A percentile compares a stretch with the other conserved stretches of the same genome.
Evolutionary conservation across 2,888 invertebrate species (phyloP).

Genomic region (Drosophila neotestacea): DNA sequence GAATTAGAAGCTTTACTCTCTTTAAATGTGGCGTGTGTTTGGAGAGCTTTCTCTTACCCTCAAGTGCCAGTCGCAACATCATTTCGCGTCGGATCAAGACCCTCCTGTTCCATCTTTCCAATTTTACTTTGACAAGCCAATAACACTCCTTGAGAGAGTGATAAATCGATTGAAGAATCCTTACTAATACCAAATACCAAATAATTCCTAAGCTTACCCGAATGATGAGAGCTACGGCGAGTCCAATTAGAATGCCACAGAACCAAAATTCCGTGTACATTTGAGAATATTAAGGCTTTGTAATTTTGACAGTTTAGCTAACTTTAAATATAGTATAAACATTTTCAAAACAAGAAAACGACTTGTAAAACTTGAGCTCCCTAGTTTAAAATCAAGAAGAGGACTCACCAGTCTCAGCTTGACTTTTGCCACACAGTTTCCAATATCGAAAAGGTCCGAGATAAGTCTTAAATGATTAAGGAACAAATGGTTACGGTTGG

Average conservation of each 20-base stretch:
- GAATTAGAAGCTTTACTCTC: conserved; percentile 15
- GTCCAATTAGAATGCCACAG: conserved; percentile 58
- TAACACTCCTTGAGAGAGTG: conserved; percentile 61
- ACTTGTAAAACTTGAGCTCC: conserved; percentile 25
- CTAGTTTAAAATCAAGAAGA: conserved; percentile 3
- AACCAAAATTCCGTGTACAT: conserved; percentile 69
- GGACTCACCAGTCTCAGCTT: conserved; percentile 53
- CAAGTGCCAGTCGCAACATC: conserved; percentile 64
- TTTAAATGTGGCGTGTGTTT: not conserved
- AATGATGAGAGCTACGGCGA: conserved; percentile 50
- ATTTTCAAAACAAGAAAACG: conserved; percentile 9
- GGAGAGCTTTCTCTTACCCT: conserved; percentile 59
- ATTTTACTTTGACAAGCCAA: conserved; percentile 58
- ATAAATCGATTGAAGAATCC: not conserved
- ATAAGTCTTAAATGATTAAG: conserved; percentile 45
- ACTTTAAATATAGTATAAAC: not conserved
- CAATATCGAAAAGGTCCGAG: conserved; percentile 60
- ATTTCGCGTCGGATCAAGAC: conserved; percentile 63
- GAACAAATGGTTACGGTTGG: not conserved
- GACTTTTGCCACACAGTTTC: conserved; percentile 24
- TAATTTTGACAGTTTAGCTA: conserved; percentile 38
- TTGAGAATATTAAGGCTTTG: conserved; percentile 15
- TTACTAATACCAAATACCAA: not conserved
- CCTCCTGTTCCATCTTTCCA: conserved; percentile 58
- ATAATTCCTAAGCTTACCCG: conserved; percentile 57